Conservation (phyloP, 2,888 invertebrate species). For the Cryptops parisi region DNA sequence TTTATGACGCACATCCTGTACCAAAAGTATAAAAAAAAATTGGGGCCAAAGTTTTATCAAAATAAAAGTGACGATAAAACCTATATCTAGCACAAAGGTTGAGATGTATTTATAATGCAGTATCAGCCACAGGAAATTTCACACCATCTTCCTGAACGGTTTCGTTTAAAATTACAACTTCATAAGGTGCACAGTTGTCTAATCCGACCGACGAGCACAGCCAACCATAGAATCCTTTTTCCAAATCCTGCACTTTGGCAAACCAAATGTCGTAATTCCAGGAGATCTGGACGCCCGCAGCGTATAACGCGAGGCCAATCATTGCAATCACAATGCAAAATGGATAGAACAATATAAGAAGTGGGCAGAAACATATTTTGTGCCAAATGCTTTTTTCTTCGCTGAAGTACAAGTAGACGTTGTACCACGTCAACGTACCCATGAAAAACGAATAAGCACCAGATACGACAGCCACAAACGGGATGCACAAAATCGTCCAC, state of each 20-base stretch:
- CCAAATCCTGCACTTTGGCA: slow-evolving; percentile 54
- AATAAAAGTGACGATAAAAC: no score
- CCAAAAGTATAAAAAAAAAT: no score
- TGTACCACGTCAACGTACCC: slow-evolving; percentile 62
- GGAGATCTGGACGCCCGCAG: slow-evolving; percentile 51
- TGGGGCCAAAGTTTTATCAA: no score
- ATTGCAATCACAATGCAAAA: slow-evolving; percentile 50
- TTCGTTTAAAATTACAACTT: slow-evolving; percentile 42
- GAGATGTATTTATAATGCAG: slow-evolving; percentile 18
- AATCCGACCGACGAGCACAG: slow-evolving; percentile 48
- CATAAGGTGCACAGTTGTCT: slow-evolving; percentile 60
- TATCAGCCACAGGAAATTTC: slow-evolving; percentile 18
- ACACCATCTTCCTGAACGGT: slow-evolving; percentile 14
- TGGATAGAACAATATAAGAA: slow-evolving; percentile 53
- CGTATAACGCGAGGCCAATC: slow-evolving; percentile 49
- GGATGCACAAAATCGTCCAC: slow-evolving; percentile 48
- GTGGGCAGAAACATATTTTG: slow-evolving; percentile 47
- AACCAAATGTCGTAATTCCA: slow-evolving; percentile 52
- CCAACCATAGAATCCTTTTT: slow-evolving; percentile 67
- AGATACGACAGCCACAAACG: slow-evolving; percentile 48
- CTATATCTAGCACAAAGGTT: no score
- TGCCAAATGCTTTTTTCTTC: slow-evolving; percentile 49
- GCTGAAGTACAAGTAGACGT: slow-evolving; percentile 51
- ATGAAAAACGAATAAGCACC: slow-evolving; percentile 54
- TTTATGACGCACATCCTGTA: no score